Conservation (phyloP, 2,888 invertebrate genomes). For the Polyploca ridens region DNA sequence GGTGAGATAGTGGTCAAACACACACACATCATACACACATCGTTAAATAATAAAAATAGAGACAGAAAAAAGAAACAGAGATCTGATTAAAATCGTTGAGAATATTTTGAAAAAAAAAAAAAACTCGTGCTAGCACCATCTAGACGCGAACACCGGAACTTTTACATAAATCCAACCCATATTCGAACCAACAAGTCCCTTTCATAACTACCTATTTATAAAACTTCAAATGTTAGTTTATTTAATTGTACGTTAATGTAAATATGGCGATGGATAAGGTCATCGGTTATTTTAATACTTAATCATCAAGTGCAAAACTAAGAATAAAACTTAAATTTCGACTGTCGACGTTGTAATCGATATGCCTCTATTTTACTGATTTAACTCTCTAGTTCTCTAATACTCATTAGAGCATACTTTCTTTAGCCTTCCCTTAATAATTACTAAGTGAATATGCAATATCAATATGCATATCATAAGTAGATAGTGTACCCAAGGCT, state of each 20-base stretch:
- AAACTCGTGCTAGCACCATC: neutral
- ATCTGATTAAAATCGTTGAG: no score
- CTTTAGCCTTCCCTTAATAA: neutral
- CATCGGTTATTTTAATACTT: neutral
- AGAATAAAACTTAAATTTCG: no score
- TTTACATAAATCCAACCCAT: neutral
- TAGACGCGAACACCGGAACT: neutral
- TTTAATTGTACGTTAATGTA: no score
- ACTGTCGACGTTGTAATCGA: no score
- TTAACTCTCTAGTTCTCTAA: neutral
- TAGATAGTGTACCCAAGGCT: neutral
- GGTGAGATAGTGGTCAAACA: no score
- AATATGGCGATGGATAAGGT: neutral
- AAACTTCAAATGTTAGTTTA: neutral
- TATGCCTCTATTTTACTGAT: no score
- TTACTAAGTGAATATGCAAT: neutral
- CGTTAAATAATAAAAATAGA: no score
- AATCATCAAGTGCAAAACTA: no score
- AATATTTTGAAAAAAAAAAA: no score
- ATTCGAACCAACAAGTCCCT: neutral
- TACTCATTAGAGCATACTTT: neutral
- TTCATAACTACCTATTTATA: neutral
- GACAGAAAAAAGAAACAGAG: no score
- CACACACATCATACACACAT: no score
- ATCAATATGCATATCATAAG: neutral